Percentiles rank a stretch among this genome's conserved stretches.
Evolutionary conservation across 1,140 invertebrate species (phyloP).

Genomic region (Capitella teleta): DNA sequence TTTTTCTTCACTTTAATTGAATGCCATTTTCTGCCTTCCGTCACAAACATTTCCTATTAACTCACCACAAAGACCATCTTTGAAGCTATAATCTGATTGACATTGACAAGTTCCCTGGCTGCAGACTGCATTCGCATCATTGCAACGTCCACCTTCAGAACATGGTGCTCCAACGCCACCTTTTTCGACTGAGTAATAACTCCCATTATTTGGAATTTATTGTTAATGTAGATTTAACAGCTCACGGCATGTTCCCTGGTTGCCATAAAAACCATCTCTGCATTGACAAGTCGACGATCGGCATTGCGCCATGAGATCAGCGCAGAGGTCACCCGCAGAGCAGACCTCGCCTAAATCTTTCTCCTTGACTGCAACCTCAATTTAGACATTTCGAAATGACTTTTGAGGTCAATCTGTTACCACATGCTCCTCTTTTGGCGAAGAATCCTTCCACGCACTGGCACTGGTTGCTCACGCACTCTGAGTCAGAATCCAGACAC

Average conservation of each 20-base stretch:
- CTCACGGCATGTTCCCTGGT: too few relatives aligned
- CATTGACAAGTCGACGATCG: neutral
- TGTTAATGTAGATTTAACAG: too few relatives aligned
- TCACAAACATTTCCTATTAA: neutral
- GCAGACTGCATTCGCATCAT: neutral
- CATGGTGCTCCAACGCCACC: too few relatives aligned
- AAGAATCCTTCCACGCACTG: neutral
- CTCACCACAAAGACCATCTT: too few relatives aligned
- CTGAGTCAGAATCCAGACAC: slow-evolving; percentile 1
- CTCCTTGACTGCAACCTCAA: neutral
- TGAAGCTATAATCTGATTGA: too few relatives aligned
- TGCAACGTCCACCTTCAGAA: too few relatives aligned
- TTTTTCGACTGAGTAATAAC: too few relatives aligned
- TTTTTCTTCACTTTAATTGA: neutral
- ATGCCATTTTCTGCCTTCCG: neutral
- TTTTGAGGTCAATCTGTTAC: neutral
- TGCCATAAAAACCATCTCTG: neutral
- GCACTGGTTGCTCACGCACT: neutral
- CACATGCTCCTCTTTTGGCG: neutral
- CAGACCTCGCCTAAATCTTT: neutral
- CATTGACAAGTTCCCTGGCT: neutral
- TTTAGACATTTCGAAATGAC: neutral
- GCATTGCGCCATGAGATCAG: neutral
- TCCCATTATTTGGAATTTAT: too few relatives aligned
- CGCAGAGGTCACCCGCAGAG: neutral